phyloP scores from a whole-genome alignment of 1,140 invertebrate genomes.

The Euborellia annulipes region DNA sequence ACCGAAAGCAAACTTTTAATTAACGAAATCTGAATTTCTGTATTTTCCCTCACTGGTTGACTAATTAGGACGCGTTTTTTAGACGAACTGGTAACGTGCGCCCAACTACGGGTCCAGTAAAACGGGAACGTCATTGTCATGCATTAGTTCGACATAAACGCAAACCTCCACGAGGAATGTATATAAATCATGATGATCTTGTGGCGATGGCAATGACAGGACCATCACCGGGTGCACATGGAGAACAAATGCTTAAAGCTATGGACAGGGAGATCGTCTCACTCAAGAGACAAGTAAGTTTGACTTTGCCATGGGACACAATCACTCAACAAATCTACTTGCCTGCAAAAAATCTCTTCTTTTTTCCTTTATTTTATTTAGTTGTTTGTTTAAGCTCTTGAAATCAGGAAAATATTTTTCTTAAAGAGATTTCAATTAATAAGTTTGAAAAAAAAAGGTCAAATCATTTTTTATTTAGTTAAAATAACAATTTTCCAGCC shows the following conservation, averaged over 20 bases:
- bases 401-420: too few relatives aligned
- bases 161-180: constrained; percentile 88
- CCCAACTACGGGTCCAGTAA: constrained; percentile 34
- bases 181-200: constrained; percentile 92
- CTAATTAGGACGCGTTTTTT: constrained; percentile 14
- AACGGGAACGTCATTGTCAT: constrained; percentile 20
- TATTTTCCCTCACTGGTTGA: too few relatives aligned
- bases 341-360: neutral
- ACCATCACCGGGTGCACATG: constrained; percentile 45
- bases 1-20: too few relatives aligned
- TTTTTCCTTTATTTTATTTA: constrained; percentile 1
- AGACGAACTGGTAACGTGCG: constrained; percentile 37
- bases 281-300: constrained; percentile 82
- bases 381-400: neutral
- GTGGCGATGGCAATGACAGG: constrained; percentile 62
- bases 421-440: too few relatives aligned
- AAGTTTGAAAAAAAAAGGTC: too few relatives aligned
- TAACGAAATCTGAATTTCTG: too few relatives aligned
- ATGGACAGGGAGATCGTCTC: constrained; percentile 87
- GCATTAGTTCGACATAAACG: constrained; percentile 66
- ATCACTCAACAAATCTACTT: neutral
- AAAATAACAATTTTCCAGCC: too few relatives aligned
- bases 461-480: too few relatives aligned
- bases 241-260: constrained; percentile 69
- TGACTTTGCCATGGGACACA: neutral